These are phyloP conservation scores for Halcyon leucocephala DNA, from an alignment of 2,797 vertebrate species.

Conservation along the genomic window DNA sequence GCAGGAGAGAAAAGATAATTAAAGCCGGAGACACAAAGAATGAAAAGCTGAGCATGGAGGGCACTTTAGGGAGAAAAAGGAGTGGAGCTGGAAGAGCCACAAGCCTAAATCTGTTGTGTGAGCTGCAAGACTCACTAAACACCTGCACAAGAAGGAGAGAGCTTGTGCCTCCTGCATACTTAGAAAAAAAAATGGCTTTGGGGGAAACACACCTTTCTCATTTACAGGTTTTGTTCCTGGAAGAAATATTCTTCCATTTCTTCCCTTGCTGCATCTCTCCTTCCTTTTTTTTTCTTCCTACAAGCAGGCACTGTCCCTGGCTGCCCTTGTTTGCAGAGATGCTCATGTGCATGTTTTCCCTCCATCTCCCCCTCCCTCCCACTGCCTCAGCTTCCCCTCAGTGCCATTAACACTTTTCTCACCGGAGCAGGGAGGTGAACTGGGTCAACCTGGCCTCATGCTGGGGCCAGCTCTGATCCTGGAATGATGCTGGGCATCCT, in stretches of 20 bases:
- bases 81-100: constrained; percentile 26
- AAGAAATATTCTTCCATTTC: neutral
- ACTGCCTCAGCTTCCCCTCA: neutral
- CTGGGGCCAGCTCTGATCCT: neutral
- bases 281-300: neutral
- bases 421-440: neutral
- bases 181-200: neutral
- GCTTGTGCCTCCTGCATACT: neutral
- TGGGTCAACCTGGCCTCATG: neutral
- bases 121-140: neutral
- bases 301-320: rapidly evolving
- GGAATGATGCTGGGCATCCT: neutral
- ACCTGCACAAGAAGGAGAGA: neutral
- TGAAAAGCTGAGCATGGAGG: constrained; percentile 55
- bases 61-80: constrained; percentile 51
- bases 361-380: neutral
- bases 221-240: neutral
- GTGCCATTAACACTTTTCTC: neutral
- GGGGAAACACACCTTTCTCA: neutral
- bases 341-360: neutral
- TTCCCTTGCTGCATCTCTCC: neutral
- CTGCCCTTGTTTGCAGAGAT: neutral
- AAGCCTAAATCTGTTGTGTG: constrained; percentile 47
- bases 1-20: constrained; percentile 73
- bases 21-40: neutral